A percentile compares a stretch with the other conserved stretches of the same genome.
phyloP scores from a whole-genome alignment of 2,113 vertebrate genomes.

The Brachionichthys hirsutus region DNA sequence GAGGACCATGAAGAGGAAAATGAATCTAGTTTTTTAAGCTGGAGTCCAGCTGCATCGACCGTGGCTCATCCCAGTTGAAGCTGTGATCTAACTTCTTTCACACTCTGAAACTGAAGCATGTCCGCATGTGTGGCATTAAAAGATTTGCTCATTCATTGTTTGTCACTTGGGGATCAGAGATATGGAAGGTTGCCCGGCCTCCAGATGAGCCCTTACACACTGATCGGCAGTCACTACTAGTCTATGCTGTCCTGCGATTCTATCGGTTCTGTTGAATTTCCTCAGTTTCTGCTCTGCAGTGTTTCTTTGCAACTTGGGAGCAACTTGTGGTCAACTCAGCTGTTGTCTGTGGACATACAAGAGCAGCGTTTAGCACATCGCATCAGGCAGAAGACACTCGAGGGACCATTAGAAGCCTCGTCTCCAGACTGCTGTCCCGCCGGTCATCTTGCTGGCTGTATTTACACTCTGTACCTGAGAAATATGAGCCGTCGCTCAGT shows the following conservation, averaged over 20 bases:
- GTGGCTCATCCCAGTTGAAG: conserved; percentile 19
- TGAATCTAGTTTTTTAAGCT: conserved; percentile 40
- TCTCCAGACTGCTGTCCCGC: conserved; percentile 35
- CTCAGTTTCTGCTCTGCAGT: too few relatives aligned
- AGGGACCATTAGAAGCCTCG: conserved; percentile 28
- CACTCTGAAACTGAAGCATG: neutral
- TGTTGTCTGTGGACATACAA: conserved; percentile 1
- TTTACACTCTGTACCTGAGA: conserved; percentile 45
- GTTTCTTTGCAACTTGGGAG: neutral
- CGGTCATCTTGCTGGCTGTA: conserved; percentile 35
- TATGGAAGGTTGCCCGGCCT: too few relatives aligned
- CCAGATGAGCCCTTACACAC: too few relatives aligned
- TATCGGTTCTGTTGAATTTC: too few relatives aligned
- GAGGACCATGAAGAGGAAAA: conserved; percentile 32
- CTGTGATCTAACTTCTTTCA: neutral
- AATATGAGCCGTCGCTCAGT: conserved; percentile 45
- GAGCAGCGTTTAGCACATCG: conserved; percentile 37
- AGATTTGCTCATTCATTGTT: neutral
- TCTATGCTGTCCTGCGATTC: too few relatives aligned
- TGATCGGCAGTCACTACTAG: too few relatives aligned
- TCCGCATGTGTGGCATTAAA: neutral
- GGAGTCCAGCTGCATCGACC: conserved; percentile 5
- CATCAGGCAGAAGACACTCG: conserved; percentile 28
- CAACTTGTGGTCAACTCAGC: conserved; percentile 7
- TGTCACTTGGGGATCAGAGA: neutral